Evolutionary conservation across 2,113 vertebrate genomes (phyloP).

Genomic region (Eira barbara): DNA sequence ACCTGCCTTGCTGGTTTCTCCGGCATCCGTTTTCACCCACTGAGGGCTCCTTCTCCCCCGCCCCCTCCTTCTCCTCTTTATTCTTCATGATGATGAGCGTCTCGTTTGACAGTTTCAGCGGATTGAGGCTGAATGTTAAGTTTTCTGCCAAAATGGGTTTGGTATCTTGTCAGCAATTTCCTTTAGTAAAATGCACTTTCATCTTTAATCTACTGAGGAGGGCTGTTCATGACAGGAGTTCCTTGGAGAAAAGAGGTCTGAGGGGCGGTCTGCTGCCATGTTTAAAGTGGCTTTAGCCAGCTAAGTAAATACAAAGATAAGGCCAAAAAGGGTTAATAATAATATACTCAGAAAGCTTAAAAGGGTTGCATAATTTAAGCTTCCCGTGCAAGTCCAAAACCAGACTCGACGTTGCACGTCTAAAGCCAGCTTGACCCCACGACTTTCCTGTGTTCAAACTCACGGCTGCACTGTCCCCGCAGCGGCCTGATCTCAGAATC

Average conservation of each 20-base stretch:
- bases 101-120: not conserved
- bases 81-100: not conserved
- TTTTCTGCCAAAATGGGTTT: constrained; percentile 68
- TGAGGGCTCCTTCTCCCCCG: fast-evolving
- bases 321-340: constrained; percentile 64
- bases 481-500: not conserved
- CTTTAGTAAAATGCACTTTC: constrained; percentile 65
- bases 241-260: constrained; percentile 52
- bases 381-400: not conserved
- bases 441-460: not conserved
- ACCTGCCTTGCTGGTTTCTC: not conserved
- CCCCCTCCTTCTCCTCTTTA: not conserved
- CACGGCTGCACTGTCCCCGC: not conserved
- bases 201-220: constrained; percentile 47
- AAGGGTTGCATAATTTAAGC: constrained; percentile 44
- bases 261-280: constrained; percentile 55
- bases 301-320: constrained; percentile 44
- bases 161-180: constrained; percentile 68
- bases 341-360: constrained; percentile 45
- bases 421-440: not conserved
- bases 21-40: fast-evolving
- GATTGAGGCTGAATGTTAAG: constrained; percentile 60
- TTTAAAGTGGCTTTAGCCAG: constrained; percentile 47
- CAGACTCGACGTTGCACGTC: not conserved
- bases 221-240: not conserved